Percentiles rank a stretch among this genome's conserved stretches.
These are phyloP conservation scores for Platycheirus albimanus DNA, from an alignment of 2,888 invertebrate genomes.

Conservation along the genomic window DNA sequence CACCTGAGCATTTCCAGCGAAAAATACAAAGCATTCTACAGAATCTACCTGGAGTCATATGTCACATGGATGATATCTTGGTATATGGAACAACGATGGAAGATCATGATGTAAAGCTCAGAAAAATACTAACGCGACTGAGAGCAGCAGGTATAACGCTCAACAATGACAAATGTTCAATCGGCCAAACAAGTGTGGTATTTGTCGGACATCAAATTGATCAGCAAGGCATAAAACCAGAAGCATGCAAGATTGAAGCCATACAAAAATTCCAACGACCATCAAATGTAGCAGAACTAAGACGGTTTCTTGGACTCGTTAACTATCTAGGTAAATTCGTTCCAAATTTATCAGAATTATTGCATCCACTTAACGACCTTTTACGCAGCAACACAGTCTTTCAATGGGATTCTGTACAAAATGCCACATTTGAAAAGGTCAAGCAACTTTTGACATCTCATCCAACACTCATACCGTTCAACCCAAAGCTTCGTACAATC, in stretches of 20 bases:
- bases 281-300: conserved; percentile 30
- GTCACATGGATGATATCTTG: conserved; percentile 63
- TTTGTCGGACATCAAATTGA: conserved; percentile 55
- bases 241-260: conserved; percentile 40
- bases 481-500: conserved; percentile 5
- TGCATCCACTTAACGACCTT: conserved; percentile 14
- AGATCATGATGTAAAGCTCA: conserved; percentile 4
- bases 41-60: no score
- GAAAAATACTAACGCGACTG: conserved; percentile 25
- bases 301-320: conserved; percentile 42
- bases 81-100: conserved; percentile 38
- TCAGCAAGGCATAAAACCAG: neutral
- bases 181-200: conserved; percentile 29
- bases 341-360: conserved; percentile 25
- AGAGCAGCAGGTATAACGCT: conserved; percentile 39
- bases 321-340: conserved; percentile 34
- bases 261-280: conserved; percentile 38
- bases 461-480: conserved; percentile 21
- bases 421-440: conserved; percentile 18
- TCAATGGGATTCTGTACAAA: conserved; percentile 26
- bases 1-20: conserved; percentile 54
- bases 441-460: conserved; percentile 24
- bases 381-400: conserved; percentile 25
- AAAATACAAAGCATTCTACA: conserved; percentile 39
- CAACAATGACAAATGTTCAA: conserved; percentile 51